Evolutionary conservation across 2,113 vertebrate genomes (phyloP), one percentile per base, ranked within the genome.

Genomic region (Natator depressus): DNA sequence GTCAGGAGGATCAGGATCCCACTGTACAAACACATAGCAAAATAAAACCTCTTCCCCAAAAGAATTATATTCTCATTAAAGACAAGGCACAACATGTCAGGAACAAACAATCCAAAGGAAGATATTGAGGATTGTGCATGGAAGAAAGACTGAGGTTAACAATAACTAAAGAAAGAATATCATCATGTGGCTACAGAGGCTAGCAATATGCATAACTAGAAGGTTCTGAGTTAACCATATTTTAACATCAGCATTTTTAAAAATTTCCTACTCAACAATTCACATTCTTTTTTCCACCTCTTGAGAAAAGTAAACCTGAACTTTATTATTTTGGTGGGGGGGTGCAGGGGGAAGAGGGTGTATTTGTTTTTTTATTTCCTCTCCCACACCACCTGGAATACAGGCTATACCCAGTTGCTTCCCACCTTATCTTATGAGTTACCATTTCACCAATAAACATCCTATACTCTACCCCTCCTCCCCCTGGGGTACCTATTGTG

Each of bases 21-120:
- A 38, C 6, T 27, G 24, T 42, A 47, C 42, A 47, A 46, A 29
- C 5, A 46, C 1, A 0, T 3, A 62, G 85, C 27, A 0, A 8
- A 53, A 46, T 10, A 35, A 1, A 0, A 50, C 22, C 87, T 85
- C 49, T 3, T 6, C 10, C 54, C 16, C 35, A 85, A 82, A 7
- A 78, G 42, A 78, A 47, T 47, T 47, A 47, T 8, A 80, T 57
- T 88, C 72, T 93, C 75, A 55, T 14, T 35, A 84, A 38, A 62
- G 6, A 49, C 0, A 2, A 96, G 25, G 25, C 59, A 88, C 92
- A 91, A 3, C 47, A 42, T 57, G 42, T 16, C 11, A 13, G 42
- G 25, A 27, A 78, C 5, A 78, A 72, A 72, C 3, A 78, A 46
- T 27, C 24, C 75, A 47, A 78, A 27, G 22, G 22, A 78, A 47